These are phyloP conservation scores for Drosophila erecta DNA, from an alignment of 1,140 invertebrate genomes.

Conservation along the genomic window DNA sequence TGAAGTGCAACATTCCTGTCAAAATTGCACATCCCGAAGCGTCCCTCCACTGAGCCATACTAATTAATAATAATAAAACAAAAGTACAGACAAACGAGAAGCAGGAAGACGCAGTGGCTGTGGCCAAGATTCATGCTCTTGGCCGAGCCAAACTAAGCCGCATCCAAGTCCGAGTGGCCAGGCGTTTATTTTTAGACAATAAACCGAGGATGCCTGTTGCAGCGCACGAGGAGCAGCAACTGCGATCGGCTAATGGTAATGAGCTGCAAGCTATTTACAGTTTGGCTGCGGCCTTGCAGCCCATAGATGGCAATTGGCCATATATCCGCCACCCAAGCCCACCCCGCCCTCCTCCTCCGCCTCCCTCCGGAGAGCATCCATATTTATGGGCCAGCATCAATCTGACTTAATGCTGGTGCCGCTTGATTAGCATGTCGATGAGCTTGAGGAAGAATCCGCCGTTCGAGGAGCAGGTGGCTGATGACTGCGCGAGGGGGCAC, in stretches of 20 bases:
- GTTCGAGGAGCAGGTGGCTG: constrained; percentile 13
- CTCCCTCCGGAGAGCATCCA: constrained; percentile 24
- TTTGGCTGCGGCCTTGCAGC: constrained; percentile 68
- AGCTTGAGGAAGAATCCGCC: constrained; percentile 27
- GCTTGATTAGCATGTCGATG: constrained; percentile 69
- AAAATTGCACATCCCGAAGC: constrained; percentile 31
- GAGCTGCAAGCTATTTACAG: constrained; percentile 79
- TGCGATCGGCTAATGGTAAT: constrained; percentile 69
- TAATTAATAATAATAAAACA: constrained; percentile 82
- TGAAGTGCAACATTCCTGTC: constrained; percentile 62
- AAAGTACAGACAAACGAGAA: constrained; percentile 29
- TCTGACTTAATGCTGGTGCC: constrained; percentile 66
- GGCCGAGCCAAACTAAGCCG: constrained; percentile 30
- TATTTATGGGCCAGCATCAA: constrained; percentile 75
- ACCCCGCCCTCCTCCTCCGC: not conserved
- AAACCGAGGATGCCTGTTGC: constrained; percentile 60
- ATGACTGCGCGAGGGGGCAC: not conserved
- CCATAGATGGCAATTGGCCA: constrained; percentile 5
- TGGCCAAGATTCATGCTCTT: constrained; percentile 4
- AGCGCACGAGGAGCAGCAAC: constrained; percentile 13
- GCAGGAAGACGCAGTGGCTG: constrained; percentile 53
- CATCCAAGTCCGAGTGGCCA: constrained; percentile 22
- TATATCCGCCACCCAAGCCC: constrained; percentile 22
- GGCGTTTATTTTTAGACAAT: constrained; percentile 77
- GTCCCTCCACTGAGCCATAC: constrained; percentile 45